These are phyloP conservation scores for Pristionchus japonicus DNA, from an alignment of 2,888 invertebrate genomes.

Conservation along the genomic window DNA sequence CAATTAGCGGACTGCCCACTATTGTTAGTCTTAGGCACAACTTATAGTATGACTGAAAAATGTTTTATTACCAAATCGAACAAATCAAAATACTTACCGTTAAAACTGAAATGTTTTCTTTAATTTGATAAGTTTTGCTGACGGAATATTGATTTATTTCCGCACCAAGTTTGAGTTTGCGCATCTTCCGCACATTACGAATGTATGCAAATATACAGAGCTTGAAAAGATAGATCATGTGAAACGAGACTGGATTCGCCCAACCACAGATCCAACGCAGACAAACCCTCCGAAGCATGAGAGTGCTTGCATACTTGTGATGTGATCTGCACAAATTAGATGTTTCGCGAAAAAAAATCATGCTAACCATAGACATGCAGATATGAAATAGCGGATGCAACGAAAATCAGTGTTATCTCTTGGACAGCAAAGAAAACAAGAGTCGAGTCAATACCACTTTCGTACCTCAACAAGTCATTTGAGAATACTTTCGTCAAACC, in stretches of 20 bases:
- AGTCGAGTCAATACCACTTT: background rate
- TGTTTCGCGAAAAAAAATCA: background rate
- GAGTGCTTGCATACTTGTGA: background rate
- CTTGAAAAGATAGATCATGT: background rate
- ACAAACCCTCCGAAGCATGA: background rate
- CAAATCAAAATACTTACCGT: too few species aligned
- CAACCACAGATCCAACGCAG: background rate
- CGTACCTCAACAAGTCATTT: background rate
- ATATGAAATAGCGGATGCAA: background rate
- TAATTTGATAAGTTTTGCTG: background rate
- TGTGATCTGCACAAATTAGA: background rate
- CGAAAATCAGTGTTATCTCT: background rate
- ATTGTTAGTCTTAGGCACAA: background rate
- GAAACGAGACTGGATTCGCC: background rate
- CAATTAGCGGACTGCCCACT: background rate
- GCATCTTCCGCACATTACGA: background rate
- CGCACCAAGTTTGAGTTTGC: background rate
- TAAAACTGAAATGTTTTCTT: background rate
- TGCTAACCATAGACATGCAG: background rate
- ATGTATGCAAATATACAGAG: background rate
- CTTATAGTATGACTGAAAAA: background rate
- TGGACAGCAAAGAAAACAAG: background rate
- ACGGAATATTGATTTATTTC: background rate
- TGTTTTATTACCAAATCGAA: too few species aligned
- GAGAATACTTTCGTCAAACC: too few species aligned